Base-by-base conservation (phyloP, 2,113 vertebrate genomes). In the Phoxinus phoxinus region DNA sequence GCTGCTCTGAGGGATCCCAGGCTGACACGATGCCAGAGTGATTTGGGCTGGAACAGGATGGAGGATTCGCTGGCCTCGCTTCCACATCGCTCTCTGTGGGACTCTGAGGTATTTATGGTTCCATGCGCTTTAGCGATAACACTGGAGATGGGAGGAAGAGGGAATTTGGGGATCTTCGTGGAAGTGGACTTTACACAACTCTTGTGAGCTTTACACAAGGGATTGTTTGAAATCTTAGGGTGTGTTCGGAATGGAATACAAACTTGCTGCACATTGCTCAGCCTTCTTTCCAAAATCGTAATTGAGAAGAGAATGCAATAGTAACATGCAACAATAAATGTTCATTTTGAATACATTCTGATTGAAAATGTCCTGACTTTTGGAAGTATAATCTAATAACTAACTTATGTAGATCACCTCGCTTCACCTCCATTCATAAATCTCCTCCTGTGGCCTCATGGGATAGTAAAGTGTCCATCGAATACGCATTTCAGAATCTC, bases 21-120 rank as follows among this genome's bases (percentile, higher is more conserved):
- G 51, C 89, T 91, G 91, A 92, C 89, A 92, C 90, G 88, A 90
- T 88, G 86, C 90, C 90, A 92, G 41, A 90, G 89, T 92, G 88
- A 92, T 91, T 89, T 85, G 87, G 91, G 90, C 78, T 87, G 88
- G 53, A 25, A 17, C 3, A 75, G 74, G 71, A 82, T 84, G 51
- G 86, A 78, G 84, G 77, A 85, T 81, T 81, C 89, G 2, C 83
- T 86, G 74, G 41, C 76, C 30, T 88, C 83, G 19, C 51, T 71
- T 58, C 80, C 74, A 32, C 51, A 53, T 46, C 73, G 37, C 51
- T 77, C 74, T 72, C 89, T 89, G 88, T 93, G 93, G 93, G 92
- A 92, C 1, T 59, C 72, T 46, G 92, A 95, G 94, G 94, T 95
- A 93, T 15, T 78, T 63, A 44, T 73, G 59, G 4, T 25, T 53